These are phyloP conservation scores for Caerostris darwini DNA, from an alignment of 1,140 invertebrate genomes.

Conservation along the genomic window DNA sequence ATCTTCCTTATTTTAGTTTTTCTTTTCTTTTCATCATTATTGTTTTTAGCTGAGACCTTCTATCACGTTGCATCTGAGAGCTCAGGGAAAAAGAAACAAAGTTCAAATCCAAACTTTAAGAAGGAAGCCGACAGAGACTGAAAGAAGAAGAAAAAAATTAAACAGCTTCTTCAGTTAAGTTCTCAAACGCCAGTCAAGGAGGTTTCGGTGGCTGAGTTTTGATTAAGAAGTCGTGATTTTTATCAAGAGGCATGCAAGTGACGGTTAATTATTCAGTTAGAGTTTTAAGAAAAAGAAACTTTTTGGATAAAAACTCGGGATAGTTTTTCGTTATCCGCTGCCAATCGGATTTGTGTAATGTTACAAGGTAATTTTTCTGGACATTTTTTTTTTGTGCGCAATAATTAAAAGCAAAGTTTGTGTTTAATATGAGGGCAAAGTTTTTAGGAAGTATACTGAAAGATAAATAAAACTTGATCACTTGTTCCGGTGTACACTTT, in stretches of 20 bases:
- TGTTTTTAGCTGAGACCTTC: background rate
- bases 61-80: background rate
- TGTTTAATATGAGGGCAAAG: no score
- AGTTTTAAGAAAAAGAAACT: background rate
- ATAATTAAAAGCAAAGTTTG: no score
- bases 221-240: background rate
- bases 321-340: no score
- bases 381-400: no score
- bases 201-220: background rate
- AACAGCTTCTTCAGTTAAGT: background rate
- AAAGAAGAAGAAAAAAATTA: background rate
- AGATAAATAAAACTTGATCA: no score
- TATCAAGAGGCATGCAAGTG: background rate
- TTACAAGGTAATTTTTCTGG: no score
- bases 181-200: background rate
- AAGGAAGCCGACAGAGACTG: background rate
- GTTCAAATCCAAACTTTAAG: background rate
- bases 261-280: background rate
- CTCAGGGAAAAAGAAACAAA: background rate
- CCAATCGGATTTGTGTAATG: no score
- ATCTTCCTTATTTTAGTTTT: background rate
- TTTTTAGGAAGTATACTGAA: no score
- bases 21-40: background rate
- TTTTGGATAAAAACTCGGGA: no score
- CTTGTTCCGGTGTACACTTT: no score